Evolutionary conservation across 1,140 invertebrate genomes (phyloP), one percentile per base, ranked within the genome.

Genomic region (Marisa cornuarietis): DNA sequence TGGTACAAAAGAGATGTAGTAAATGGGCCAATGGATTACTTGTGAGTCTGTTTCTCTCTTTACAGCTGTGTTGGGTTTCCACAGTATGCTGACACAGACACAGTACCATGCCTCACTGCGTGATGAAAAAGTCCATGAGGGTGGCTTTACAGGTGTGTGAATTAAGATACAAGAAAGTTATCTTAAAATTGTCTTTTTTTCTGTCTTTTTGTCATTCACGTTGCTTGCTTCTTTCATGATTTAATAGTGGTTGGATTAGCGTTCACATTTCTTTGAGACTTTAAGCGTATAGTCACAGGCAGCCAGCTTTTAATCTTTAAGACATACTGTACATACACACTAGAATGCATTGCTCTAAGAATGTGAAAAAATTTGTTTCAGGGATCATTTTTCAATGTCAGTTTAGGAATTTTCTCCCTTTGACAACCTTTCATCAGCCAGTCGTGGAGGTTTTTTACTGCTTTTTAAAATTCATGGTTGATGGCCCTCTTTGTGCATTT

Each of bases 11-110:
- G 54, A 14, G 54, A 58, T 58, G 54, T 58, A 58, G 16, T 5
- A 8, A 13, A n/a, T 24, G 11, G 11, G 13, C 22, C 11, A 68
- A 24, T 24, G 52, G 72, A 58, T 58, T 22, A 52, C 14, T 74
- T 3, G 26, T 31, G 16, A 26, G 31, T 18, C 26, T 79, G 61
- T 72, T 65, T 68, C 61, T 76, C 84, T 31, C 86, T 84, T 84
- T 92, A 93, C 91, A 97, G 98, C 97, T 92, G 98, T 99, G 91
- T 93, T 99, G 82, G 98, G 98, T 86, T 98, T 99, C 93, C 98
- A 99, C 92, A 99, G 98, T 74, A 99, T 99, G 96, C 96, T 99
- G 95, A 99, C 99, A 92, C 98, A 99, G 93, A 97, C 99, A 90
- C 98, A 99, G 91, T 99, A 99, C 92, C 97, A 99, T 92, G 97